Conservation (phyloP, 2,888 invertebrate species). For the Meiosimyza platycephala region DNA sequence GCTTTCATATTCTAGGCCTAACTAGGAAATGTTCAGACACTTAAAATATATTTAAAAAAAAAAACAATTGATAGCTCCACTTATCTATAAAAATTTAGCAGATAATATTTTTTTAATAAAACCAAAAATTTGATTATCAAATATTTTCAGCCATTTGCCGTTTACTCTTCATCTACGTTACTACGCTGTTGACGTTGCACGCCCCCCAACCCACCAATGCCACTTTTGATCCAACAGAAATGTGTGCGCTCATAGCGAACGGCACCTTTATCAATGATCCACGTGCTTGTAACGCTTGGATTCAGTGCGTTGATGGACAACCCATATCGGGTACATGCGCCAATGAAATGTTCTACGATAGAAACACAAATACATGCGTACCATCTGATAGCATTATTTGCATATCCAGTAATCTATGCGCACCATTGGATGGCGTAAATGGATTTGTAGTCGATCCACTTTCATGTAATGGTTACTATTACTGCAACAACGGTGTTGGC, state of each 20-base stretch:
- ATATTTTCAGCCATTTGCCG: neutral
- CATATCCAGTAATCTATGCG: slow-evolving; percentile 58
- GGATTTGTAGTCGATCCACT: slow-evolving; percentile 59
- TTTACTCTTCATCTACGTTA: no score
- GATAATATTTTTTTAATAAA: neutral
- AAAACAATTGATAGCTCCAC: neutral
- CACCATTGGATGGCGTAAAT: slow-evolving; percentile 38
- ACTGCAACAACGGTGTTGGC: slow-evolving; percentile 53
- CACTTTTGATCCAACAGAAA: slow-evolving; percentile 51
- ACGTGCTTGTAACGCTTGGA: slow-evolving; percentile 54
- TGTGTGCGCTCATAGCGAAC: slow-evolving; percentile 52
- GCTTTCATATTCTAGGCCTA: no score
- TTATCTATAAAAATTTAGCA: slow-evolving; percentile 4
- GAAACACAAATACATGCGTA: slow-evolving; percentile 50
- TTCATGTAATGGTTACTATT: slow-evolving; percentile 59
- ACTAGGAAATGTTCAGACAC: neutral
- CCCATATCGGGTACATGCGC: slow-evolving; percentile 53
- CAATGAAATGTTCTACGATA: slow-evolving; percentile 52
- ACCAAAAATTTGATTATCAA: neutral
- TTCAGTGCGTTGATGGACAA: slow-evolving; percentile 52
- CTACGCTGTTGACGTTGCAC: neutral
- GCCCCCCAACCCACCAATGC: neutral
- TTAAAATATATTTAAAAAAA: neutral
- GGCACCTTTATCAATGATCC: slow-evolving; percentile 61
- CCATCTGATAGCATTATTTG: slow-evolving; percentile 48